Evolutionary conservation across 2,888 invertebrate genomes (phyloP).

Genomic region (Microctonus aethiopoides): DNA sequence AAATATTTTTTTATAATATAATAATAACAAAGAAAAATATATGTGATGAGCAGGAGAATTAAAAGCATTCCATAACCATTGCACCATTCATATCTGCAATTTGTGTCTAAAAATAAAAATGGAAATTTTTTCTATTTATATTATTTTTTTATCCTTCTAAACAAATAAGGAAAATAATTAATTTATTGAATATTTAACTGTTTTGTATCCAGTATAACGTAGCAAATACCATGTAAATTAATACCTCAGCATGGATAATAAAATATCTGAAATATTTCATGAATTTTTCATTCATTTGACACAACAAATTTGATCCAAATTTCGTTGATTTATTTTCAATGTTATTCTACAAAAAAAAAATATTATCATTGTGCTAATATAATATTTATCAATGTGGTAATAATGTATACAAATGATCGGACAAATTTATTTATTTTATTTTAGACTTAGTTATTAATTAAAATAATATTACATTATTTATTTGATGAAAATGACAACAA

Average conservation of each 20-base stretch:
- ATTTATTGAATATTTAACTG: constrained; percentile 42
- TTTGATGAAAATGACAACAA: neutral
- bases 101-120: constrained; percentile 40
- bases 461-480: neutral
- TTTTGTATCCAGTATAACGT: constrained; percentile 53
- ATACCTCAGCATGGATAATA: constrained; percentile 47
- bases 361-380: too few species aligned
- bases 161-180: constrained; percentile 9
- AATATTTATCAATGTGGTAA: too few species aligned
- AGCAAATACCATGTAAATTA: constrained; percentile 56
- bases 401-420: neutral
- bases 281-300: constrained; percentile 39
- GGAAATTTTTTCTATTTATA: neutral
- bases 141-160: neutral
- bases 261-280: constrained; percentile 40
- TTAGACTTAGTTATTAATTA: too few species aligned
- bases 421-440: too few species aligned
- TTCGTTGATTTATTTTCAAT: constrained; percentile 10
- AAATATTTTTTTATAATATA: constrained; percentile 71
- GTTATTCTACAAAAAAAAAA: neutral
- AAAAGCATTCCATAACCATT: constrained; percentile 80
- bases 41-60: constrained; percentile 72
- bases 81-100: constrained; percentile 67
- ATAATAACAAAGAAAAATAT: constrained; percentile 75
- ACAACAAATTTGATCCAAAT: constrained; percentile 35